Percentiles rank a stretch among this genome's conserved stretches.
phyloP scores from a whole-genome alignment of 2,888 invertebrate genomes.

The Temnothorax unifasciatus region DNA sequence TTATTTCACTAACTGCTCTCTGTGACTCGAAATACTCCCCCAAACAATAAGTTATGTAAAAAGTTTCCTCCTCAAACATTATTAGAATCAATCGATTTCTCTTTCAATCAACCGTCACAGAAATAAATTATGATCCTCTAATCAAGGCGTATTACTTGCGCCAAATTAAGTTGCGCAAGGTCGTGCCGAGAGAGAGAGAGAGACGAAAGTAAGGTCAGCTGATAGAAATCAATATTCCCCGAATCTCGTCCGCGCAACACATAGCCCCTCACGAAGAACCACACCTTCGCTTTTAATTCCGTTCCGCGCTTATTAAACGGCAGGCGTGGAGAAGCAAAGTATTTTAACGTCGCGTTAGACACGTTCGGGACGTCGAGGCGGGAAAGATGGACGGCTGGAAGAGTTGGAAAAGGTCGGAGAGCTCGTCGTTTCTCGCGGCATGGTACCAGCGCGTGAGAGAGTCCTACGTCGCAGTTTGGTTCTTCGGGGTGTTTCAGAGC shows the following conservation, averaged over 20 bases:
- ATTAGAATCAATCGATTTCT: background rate
- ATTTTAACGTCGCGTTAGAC: background rate
- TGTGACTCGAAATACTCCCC: background rate
- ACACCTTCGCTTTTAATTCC: constrained; percentile 28
- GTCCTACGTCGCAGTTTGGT: constrained; percentile 79
- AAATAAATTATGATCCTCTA: background rate
- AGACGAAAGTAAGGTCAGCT: constrained; percentile 72
- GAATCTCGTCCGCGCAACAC: constrained; percentile 55
- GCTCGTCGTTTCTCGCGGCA: constrained; percentile 73
- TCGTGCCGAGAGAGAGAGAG: constrained; percentile 53
- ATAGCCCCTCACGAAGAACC: constrained; percentile 21
- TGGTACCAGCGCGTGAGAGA: constrained; percentile 79
- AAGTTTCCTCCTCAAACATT: background rate
- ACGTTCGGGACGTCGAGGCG: background rate
- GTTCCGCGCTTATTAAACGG: background rate
- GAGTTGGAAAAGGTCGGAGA: constrained; percentile 70
- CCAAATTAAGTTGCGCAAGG: constrained; percentile 68
- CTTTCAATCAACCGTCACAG: background rate
- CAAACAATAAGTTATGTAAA: background rate
- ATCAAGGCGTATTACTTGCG: constrained; percentile 2
- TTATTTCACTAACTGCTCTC: background rate
- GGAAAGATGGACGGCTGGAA: constrained; percentile 69
- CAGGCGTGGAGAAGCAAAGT: background rate
- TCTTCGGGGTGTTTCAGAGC: constrained; percentile 82
- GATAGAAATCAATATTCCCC: constrained; percentile 71